Base-by-base conservation (phyloP, 2,888 invertebrate genomes). In the Catocala fraxini region DNA sequence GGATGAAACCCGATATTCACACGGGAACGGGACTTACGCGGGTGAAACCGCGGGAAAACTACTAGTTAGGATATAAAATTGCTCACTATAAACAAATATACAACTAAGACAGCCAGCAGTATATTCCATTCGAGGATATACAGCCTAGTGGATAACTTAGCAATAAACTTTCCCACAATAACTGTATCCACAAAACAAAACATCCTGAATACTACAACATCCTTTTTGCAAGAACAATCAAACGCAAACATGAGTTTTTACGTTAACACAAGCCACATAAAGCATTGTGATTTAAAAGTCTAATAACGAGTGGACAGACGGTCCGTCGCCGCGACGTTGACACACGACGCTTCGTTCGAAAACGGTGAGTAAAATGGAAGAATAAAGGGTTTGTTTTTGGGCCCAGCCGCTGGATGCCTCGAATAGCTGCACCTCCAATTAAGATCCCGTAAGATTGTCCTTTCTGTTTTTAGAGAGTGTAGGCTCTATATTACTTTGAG, bases 361-460 rank as follows among this genome's bases (percentile, higher is more conserved):
- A 65, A 67, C 61, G 57, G 63, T 63, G 64, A 64, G 64, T 54
- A 49, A 78, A 75, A 75, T 72, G 67, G 68, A 70, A 79, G 76
- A 77, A 75, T 77, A 76, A 82, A 80, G 70, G 65, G 70, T 76
- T 75, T 70, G 59, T 68, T 65, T 62, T 39, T 65, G 62, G 51
- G 49, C 46, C 42, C 72, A 72, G 72, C 70, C 79, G 79, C 78
- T 56, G 65, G 68, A 90, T 91, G 85, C 91, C 87, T 63, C 71
- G 83, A 86, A 91, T 92, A 80, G 86, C 88, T 75, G 51, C 68
- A 73, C 75, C 82, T 83, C 91, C 92, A 92, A 92, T 92, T 91
- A 92, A 91, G 91, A 91, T 91, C 90, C 87, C 83, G 85, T 83
- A 84, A 89, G 92, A 92, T 92, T 90, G 91, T 91, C 88, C 79